Base-by-base conservation (phyloP, 2,888 invertebrate genomes). In the Corythucha ciliata region DNA sequence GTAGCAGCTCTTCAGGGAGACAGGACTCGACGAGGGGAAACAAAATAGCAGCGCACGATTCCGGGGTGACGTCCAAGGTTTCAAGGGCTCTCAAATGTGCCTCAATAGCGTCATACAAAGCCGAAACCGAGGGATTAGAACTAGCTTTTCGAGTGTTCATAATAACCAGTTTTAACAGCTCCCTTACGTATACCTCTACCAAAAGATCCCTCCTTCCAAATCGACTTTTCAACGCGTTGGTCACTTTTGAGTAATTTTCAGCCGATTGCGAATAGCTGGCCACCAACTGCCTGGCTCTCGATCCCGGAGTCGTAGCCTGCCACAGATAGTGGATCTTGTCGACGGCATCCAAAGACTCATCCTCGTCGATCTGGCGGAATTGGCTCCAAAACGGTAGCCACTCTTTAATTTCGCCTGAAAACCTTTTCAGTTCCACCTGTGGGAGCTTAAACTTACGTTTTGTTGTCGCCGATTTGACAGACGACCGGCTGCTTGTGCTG, bases 21-120 rank as follows among this genome's bases (percentile, higher is more conserved):
- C 40, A 39, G 18, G 40, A 39, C 6, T 20, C n/a, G 12, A 39
- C 40, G 8, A 39, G 20, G 7, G 40, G 40, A 14, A 39, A 12
- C 40, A 39, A 39, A 20, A 39, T 39, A 21, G 40, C 21, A n/a
- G 40, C 40, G n/a, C 40, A 39, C 20, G 20, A 21, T 20, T 18
- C 40, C 7, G 40, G 12, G 5, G 18, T 6, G 21, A 39, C 40
- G 5, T 24, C 40, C 40, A 39, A 39, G 6, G 40, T 39, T n/a
- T 39, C 40, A 18, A 39, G 21, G n/a, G 20, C 22, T 10, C 36
- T n/a, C 10, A 36, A 16, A n/a, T 36, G 36, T 8, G 14, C 10
- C 16, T 36, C 14, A 14, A 39, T 16, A n/a, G 20, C 22, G 22
- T 39, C 40, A 18, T 39, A 18, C 6, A 39, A n/a, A 6, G 22